These are phyloP conservation scores for Heteromurus nitidus DNA, from an alignment of 2,888 invertebrate species.

Conservation along the genomic window DNA sequence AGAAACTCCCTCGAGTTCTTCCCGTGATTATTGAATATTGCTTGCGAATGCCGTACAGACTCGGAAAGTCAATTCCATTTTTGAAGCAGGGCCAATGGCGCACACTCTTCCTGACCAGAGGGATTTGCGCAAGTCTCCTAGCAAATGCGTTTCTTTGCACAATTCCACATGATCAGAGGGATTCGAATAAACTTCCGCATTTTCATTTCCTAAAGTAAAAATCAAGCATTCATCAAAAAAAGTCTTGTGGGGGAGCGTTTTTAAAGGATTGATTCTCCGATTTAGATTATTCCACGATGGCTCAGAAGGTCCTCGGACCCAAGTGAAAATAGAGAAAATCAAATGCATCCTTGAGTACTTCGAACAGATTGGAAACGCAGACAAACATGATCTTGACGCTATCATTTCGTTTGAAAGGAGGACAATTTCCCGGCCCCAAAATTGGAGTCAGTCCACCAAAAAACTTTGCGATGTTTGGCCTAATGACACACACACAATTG, in stretches of 20 bases:
- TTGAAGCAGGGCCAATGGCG: constrained; percentile 1
- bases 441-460: constrained; percentile 71
- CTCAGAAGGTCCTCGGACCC: neutral
- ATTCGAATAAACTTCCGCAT: neutral
- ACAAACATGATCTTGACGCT: neutral
- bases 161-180: constrained; percentile 75
- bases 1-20: neutral
- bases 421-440: neutral
- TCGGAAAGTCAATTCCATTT: constrained; percentile 72
- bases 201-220: constrained; percentile 45
- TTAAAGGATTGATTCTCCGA: neutral
- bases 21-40: constrained; percentile 10
- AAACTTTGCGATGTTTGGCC: neutral
- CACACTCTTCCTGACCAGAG: constrained; percentile 19
- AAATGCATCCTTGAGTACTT: constrained; percentile 56
- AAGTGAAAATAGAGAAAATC: constrained; percentile 35
- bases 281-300: constrained; percentile 24
- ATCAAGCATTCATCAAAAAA: neutral
- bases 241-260: neutral
- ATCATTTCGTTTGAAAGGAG: constrained; percentile 50
- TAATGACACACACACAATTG: constrained; percentile 90
- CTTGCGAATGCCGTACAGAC: neutral
- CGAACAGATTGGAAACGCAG: constrained; percentile 72
- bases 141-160: constrained; percentile 62
- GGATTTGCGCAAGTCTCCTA: constrained; percentile 25